Percentiles rank a stretch among this genome's conserved stretches.
These are phyloP conservation scores for Oryzias woworae DNA, from an alignment of 2,113 vertebrate genomes.

Conservation along the genomic window DNA sequence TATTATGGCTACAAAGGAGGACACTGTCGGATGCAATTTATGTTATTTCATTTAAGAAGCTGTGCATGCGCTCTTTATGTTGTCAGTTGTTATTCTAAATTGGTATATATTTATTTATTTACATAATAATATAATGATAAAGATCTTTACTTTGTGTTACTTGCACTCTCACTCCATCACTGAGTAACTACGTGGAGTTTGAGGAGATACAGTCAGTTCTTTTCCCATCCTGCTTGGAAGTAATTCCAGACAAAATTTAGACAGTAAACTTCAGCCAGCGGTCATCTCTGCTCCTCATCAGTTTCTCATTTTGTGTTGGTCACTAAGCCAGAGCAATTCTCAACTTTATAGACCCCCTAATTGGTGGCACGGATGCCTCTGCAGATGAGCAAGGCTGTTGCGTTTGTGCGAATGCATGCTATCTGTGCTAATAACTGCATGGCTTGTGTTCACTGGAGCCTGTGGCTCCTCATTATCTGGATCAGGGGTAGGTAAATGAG, in stretches of 20 bases:
- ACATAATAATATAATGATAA: too few relatives aligned
- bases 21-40: background rate
- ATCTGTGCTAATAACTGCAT: constrained; percentile 9
- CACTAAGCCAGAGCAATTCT: constrained; percentile 30
- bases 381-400: constrained; percentile 3
- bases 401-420: background rate
- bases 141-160: too few relatives aligned
- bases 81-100: too few relatives aligned
- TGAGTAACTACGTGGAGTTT: background rate
- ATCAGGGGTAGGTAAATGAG: constrained; percentile 66
- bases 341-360: constrained; percentile 33
- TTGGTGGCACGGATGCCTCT: constrained; percentile 18
- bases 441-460: constrained; percentile 18
- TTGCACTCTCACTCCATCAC: too few relatives aligned
- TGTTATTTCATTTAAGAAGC: constrained; percentile 7
- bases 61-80: background rate
- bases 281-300: constrained; percentile 2
- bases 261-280: constrained; percentile 23
- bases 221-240: constrained; percentile 23
- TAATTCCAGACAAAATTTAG: constrained; percentile 24
- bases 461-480: constrained; percentile 60
- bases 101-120: too few relatives aligned
- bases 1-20: background rate
- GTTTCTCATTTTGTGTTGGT: constrained; percentile 22
- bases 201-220: background rate